Evolutionary conservation across 1,140 invertebrate species (phyloP).

Genomic region (Halotydeus destructor): DNA sequence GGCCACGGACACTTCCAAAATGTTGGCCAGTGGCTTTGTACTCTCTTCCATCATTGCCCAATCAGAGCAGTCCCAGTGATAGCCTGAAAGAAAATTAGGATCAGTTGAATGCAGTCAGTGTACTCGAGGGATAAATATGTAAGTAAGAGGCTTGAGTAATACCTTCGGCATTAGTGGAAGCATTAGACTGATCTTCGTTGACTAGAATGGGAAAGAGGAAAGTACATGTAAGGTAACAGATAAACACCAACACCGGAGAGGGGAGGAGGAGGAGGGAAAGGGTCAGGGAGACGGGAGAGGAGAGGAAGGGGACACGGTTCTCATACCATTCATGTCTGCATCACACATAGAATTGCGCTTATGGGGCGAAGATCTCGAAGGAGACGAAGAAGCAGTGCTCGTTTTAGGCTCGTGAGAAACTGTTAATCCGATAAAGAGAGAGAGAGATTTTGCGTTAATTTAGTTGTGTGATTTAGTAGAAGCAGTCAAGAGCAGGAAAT

Average conservation of each 20-base stretch:
- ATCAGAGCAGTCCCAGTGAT: slow-evolving; percentile 91
- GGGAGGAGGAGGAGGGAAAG: no score
- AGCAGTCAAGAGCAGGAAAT: no score
- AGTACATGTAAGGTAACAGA: no score
- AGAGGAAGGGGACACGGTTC: no score
- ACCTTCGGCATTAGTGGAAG: background rate
- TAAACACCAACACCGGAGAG: no score
- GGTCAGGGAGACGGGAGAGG: no score
- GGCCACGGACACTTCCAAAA: slow-evolving; percentile 70
- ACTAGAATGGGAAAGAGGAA: background rate
- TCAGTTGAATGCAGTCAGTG: background rate
- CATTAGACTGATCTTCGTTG: slow-evolving; percentile 1
- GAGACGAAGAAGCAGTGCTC: background rate
- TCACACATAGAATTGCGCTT: no score
- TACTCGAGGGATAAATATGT: background rate
- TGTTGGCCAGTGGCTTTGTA: slow-evolving; percentile 64
- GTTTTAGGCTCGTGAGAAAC: background rate
- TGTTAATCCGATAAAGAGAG: no score
- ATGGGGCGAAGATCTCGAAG: slow-evolving; percentile 10
- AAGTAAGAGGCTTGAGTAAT: background rate
- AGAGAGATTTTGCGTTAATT: no score
- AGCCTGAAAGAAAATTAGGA: slow-evolving; percentile 32
- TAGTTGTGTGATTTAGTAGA: no score
- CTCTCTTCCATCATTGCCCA: slow-evolving; percentile 48
- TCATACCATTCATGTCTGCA: background rate